A percentile compares a stretch with the other conserved stretches of the same genome.
These are phyloP conservation scores for Sardinella longiceps DNA, from an alignment of 2,797 vertebrate genomes.

Conservation along the genomic window DNA sequence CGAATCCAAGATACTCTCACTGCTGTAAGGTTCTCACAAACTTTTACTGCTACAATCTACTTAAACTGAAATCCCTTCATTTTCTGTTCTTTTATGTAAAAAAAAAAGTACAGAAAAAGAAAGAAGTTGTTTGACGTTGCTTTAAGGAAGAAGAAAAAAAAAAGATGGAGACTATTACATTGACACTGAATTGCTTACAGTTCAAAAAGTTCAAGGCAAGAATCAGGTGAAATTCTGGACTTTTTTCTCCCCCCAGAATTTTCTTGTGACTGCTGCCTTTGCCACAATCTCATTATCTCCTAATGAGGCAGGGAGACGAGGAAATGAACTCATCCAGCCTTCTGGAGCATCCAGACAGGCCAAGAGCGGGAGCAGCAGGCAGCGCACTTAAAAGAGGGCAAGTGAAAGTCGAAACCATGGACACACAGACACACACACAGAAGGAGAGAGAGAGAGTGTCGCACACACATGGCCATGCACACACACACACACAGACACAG, in stretches of 20 bases:
- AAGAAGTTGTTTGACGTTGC: background rate
- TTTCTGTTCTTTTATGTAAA: background rate
- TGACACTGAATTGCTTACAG: constrained; percentile 1
- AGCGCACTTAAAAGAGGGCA: constrained; percentile 8
- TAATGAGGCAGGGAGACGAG: constrained; percentile 7
- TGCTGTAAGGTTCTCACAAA: constrained; percentile 18
- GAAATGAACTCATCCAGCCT: constrained; percentile 24
- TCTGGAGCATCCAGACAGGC: background rate
- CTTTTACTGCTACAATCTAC: constrained; percentile 17
- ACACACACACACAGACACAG: too few species aligned
- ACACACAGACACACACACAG: background rate
- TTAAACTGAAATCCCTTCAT: constrained; percentile 7
- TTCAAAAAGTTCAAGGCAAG: background rate
- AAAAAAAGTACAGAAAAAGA: constrained; percentile 7
- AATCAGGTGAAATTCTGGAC: background rate
- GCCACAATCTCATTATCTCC: constrained; percentile 18
- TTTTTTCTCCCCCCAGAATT: background rate
- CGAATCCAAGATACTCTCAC: constrained; percentile 20
- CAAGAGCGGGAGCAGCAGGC: constrained; percentile 7
- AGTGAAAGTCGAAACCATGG: constrained; percentile 23
- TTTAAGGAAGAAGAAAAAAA: background rate
- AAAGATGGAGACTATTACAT: background rate
- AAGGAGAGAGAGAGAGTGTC: too few species aligned
- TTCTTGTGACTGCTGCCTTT: background rate
- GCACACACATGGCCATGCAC: background rate